Evolutionary conservation across 1,140 invertebrate species (phyloP), one percentile per base, ranked within the genome.

Genomic region (Anastatus disparis): DNA sequence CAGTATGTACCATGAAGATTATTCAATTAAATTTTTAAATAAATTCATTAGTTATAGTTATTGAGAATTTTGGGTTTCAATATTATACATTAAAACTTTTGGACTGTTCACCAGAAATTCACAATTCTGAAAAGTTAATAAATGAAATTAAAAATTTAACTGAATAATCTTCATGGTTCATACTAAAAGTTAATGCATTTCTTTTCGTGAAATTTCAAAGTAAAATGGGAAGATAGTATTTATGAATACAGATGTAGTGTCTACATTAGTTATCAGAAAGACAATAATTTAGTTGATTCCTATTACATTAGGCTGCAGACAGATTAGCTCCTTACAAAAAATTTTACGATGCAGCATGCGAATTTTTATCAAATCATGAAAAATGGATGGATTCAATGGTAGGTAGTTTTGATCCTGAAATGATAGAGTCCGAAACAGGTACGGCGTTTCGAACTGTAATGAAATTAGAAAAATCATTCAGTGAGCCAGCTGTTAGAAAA

Each of bases 381-480:
- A 85, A 87, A 20, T 97, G 95, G 95, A 92, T 95, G 88, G 89
- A 89, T 68, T 91, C 93, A 3, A 91, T 91, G 83, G 92, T 98
- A 70, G 93, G 94, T 7, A 91, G 90, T 35, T 90, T 93, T 72
- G 93, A 97, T 80, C 97, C 97, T 0, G 95, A 97, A 82, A 88
- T 90, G 31, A 97, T 98, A 40, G 95, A 97, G 63, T 83, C 87
- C 13, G 94, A 97, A 71, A 92, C 95, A 0, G 89, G 89, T 35
- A 91, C 91, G 71, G 92, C 91, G 74, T 96, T 93, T 84, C 89
- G 95, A 70, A 90, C 90, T 44, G 89, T 98, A 35, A 94, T 93
- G 72, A 97, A 96, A 81, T 85, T 98, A 71, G 95, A 98, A 78
- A 97, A 96, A 82, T 87, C 87, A 24, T 97, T 99, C 85, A 86